Evolutionary conservation across 2,797 vertebrate species (phyloP), one percentile per base, ranked within the genome.

Genomic region (Peromyscus aztecus): DNA sequence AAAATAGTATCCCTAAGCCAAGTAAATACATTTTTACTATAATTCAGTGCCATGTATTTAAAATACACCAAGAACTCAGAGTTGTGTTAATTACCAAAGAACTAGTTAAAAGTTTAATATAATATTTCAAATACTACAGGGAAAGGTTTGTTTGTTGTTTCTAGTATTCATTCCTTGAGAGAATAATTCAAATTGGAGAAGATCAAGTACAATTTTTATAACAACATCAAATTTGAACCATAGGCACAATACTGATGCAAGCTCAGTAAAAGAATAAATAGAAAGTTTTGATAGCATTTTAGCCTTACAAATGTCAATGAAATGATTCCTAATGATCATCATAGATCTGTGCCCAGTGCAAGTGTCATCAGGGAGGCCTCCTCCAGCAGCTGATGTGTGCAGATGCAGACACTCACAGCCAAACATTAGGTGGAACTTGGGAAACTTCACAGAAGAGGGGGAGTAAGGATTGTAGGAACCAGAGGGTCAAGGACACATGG

Each of bases 21-120:
- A 93, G 40, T 49, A 92, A 96, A 94, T 94, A 7, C 6, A 97
- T 80, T 90, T 96, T 91, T 96, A 89, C 76, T 78, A 12, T 61
- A 97, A 95, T 59, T 89, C 69, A 76, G 31, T 85, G 9, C 67
- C 19, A 7, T 31, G 17, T 29, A 65, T 71, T 73, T 52, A 90
- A 88, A 77, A 90, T 37, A 17, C 40, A 83, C 12, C 5, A 96
- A 96, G 78, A 91, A 86, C 12, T 96, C 46, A 77, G 29, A 59
- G 81, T 78, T 92, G 84, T 11, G 29, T 90, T 96, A 92, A 92
- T 94, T 94, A 87, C 1, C 31, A 88, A 93, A 96, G 27, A 82
- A 84, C n/a, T 73, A 92, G 34, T 94, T 96, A 89, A 81, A 4
- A 71, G 31, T 75, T 86, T 89, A 88, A 94, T 90, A 24, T 67